A percentile compares a stretch with the other conserved stretches of the same genome.
Evolutionary conservation across 37 sponge, comb jelly and placozoan species (phyloP).

Genomic region (Beroe forskalii): DNA sequence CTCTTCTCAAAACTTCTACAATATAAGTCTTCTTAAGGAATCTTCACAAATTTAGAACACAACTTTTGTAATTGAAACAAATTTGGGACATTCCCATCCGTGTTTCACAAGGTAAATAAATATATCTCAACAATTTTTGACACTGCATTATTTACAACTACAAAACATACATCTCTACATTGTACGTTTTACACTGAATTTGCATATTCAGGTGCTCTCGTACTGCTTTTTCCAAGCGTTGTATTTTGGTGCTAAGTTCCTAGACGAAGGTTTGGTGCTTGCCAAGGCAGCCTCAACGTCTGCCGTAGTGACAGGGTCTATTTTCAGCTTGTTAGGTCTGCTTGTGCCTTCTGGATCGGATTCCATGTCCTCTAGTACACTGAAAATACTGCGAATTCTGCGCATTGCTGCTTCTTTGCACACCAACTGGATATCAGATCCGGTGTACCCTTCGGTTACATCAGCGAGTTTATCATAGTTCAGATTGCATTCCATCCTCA

Average conservation of each 20-base stretch:
- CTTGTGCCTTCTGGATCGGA: not conserved
- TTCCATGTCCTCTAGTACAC: constrained; percentile 62
- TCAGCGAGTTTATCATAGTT: constrained; percentile 84
- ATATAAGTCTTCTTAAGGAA: too few species aligned
- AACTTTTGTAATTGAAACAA: too few species aligned
- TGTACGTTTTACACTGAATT: too few species aligned
- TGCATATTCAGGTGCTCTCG: constrained; percentile 88
- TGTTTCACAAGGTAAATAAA: too few species aligned
- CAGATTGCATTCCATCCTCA: constrained; percentile 66
- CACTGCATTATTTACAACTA: not conserved
- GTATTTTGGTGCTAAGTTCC: constrained; percentile 75
- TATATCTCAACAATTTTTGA: too few species aligned
- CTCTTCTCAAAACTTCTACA: too few species aligned
- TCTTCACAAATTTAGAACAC: too few species aligned
- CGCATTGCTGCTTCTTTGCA: constrained; percentile 99
- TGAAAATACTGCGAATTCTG: constrained; percentile 85
- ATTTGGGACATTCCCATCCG: too few species aligned
- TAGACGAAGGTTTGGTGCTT: constrained; percentile 92
- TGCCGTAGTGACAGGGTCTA: constrained; percentile 82
- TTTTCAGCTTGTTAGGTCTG: constrained; percentile 67
- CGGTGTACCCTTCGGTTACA: constrained; percentile 96
- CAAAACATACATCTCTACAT: not conserved
- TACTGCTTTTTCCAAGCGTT: constrained; percentile 85
- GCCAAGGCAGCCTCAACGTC: constrained; percentile 82
- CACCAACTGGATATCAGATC: constrained; percentile 90